phyloP scores from a whole-genome alignment of 1,140 invertebrate genomes.

The Andricus grossulariae region DNA sequence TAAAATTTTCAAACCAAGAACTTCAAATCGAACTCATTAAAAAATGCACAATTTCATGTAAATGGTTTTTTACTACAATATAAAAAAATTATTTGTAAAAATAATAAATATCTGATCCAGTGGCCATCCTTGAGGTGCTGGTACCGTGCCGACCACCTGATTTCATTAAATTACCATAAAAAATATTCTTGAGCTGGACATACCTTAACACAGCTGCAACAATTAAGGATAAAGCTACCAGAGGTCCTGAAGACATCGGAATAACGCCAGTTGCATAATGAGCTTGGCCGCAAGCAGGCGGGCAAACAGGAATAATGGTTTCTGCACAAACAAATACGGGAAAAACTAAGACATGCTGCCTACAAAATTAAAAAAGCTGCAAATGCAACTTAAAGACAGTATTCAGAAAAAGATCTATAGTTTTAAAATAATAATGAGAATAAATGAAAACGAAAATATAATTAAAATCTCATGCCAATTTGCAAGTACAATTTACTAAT shows the following conservation, averaged over 20 bases:
- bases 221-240: constrained; percentile 72
- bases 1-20: too few species aligned
- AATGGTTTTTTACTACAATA: too few species aligned
- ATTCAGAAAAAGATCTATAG: not conserved
- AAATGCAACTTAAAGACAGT: constrained; percentile 23
- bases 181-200: constrained; percentile 41
- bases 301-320: constrained; percentile 93
- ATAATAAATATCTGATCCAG: too few species aligned
- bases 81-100: too few species aligned
- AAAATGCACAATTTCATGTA: too few species aligned
- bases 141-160: not conserved
- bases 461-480: not conserved
- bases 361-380: constrained; percentile 46
- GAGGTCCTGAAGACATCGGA: constrained; percentile 67
- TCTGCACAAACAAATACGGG: constrained; percentile 79
- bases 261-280: constrained; percentile 78
- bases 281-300: constrained; percentile 90
- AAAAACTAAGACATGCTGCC: constrained; percentile 70
- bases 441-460: not conserved
- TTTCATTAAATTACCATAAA: constrained; percentile 17
- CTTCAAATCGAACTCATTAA: too few species aligned
- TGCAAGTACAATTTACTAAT: constrained; percentile 31
- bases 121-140: too few species aligned
- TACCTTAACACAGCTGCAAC: constrained; percentile 70
- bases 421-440: not conserved